Evolutionary conservation across 2,113 vertebrate species (phyloP), one percentile per base, ranked within the genome.

Genomic region (Nettapus auritus): DNA sequence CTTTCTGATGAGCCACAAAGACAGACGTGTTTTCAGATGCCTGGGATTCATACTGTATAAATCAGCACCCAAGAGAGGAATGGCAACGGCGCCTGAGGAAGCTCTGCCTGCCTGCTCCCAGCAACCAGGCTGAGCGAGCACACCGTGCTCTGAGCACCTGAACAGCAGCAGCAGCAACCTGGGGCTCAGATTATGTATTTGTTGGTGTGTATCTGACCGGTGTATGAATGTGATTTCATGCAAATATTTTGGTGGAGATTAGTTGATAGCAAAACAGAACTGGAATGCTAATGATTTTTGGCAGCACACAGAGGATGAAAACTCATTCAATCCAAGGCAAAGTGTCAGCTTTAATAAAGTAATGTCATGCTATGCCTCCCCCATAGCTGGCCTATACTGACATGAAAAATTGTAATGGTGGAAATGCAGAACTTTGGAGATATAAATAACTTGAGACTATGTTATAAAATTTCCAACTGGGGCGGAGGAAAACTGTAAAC

Each of bases 361-460:
- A 89, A 81, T 91, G 89, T 44, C 94, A 79, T 67, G 59, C 81
- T 90, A 53, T 73, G 85, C 82, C 82, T 97, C 81, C 85, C 81
- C 90, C 77, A 67, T 83, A 86, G 31, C 90, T 95, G 96, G 57
- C 84, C 94, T 87, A 82, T 76, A 71, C 53, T 94, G 97, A 97
- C 96, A 96, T 96, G 96, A 97, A 91, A 97, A 97, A 97, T 97
- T 88, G 70, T 88, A 93, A 96, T 63, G 80, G 77, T 82, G 85
- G 89, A 92, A 97, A 96, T 29, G 94, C 92, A 97, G 94, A 97
- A 95, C 76, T 94, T 92, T 93, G 90, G 66, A 80, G 95, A 95
- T 97, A 97, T 97, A 97, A 98, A 97, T 97, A 98, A 96, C 83
- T 66, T 64, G 74, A 62, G 94, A 95, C 59, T 73, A 31, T 59